Evolutionary conservation across 64 coral and sea anemone genomes (phyloP).

Genomic region (Montipora efflorescens): DNA sequence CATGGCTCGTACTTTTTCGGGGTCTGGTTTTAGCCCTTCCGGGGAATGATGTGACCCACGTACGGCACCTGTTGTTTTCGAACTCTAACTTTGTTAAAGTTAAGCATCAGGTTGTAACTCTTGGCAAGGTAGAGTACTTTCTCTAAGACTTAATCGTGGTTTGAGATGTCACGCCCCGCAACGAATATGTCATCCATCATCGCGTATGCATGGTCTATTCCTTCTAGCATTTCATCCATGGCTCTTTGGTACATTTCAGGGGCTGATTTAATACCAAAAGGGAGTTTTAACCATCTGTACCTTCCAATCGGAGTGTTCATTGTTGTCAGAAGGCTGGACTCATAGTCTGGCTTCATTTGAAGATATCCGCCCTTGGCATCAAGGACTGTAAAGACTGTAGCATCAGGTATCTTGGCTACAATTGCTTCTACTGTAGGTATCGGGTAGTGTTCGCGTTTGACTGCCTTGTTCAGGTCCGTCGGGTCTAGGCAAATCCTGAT

Average conservation of each 20-base stretch:
- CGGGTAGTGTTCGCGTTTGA: conserved; percentile 25
- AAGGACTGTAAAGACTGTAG: conserved; percentile 52
- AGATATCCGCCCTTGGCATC: conserved; percentile 78
- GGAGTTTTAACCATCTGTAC: conserved; percentile 68
- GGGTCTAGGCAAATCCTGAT: conserved; percentile 39
- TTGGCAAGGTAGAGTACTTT: conserved; percentile 60
- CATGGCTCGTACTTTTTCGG: conserved; percentile 69
- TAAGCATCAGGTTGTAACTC: conserved; percentile 62
- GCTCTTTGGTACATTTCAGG: conserved; percentile 62
- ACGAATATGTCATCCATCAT: conserved; percentile 79
- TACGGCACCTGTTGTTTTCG: conserved; percentile 62
- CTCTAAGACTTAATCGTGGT: conserved; percentile 68
- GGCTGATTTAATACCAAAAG: conserved; percentile 74
- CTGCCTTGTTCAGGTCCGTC: conserved; percentile 6
- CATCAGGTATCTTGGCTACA: conserved; percentile 39
- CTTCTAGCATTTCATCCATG: conserved; percentile 67
- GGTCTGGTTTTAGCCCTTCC: conserved; percentile 66
- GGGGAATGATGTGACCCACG: conserved; percentile 55
- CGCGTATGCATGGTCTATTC: conserved; percentile 58
- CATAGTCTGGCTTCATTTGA: conserved; percentile 60
- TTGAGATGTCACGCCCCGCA: conserved; percentile 37
- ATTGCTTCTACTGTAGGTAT: conserved; percentile 52
- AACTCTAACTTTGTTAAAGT: conserved; percentile 77
- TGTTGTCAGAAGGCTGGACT: conserved; percentile 74
- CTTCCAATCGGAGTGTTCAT: conserved; percentile 78